Conservation (phyloP, 2,797 vertebrate genomes). For the Chloroceryle inda region DNA sequence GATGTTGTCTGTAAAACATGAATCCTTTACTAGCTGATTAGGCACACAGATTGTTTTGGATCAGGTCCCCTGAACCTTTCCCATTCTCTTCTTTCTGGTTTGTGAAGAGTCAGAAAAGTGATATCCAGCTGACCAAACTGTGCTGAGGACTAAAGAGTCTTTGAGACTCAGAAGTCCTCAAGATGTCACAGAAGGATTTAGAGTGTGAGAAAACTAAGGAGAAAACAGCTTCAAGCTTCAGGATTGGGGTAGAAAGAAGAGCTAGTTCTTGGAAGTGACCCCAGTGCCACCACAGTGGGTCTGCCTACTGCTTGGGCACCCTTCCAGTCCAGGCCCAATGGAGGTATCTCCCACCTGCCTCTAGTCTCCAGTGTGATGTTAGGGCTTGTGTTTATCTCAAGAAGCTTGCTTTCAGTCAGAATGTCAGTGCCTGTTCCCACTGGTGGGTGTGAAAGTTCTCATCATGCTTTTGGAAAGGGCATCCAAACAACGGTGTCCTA, state of each 20-base stretch:
- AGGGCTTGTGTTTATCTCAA: not conserved
- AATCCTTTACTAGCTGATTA: not conserved
- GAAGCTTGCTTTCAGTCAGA: not conserved
- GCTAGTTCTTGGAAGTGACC: not conserved
- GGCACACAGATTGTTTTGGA: not conserved
- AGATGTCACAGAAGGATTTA: not conserved
- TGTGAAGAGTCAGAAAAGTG: not conserved
- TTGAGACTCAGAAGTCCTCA: not conserved
- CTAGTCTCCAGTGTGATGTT: not conserved
- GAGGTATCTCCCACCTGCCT: not conserved
- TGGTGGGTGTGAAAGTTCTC: not conserved
- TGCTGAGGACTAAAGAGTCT: not conserved
- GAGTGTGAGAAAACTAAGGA: not conserved
- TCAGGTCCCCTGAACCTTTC: not conserved
- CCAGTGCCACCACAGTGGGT: not conserved
- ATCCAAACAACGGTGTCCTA: not conserved
- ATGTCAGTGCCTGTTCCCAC: not conserved
- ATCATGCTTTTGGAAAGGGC: not conserved
- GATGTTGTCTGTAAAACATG: not conserved
- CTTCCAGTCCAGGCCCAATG: not conserved
- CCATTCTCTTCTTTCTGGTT: not conserved
- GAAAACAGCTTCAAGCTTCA: not conserved
- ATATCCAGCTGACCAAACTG: not conserved
- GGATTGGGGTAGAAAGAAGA: not conserved
- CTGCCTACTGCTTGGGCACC: not conserved